phyloP scores from a whole-genome alignment of 1,140 invertebrate species.

The Schmidtea mediterranea region DNA sequence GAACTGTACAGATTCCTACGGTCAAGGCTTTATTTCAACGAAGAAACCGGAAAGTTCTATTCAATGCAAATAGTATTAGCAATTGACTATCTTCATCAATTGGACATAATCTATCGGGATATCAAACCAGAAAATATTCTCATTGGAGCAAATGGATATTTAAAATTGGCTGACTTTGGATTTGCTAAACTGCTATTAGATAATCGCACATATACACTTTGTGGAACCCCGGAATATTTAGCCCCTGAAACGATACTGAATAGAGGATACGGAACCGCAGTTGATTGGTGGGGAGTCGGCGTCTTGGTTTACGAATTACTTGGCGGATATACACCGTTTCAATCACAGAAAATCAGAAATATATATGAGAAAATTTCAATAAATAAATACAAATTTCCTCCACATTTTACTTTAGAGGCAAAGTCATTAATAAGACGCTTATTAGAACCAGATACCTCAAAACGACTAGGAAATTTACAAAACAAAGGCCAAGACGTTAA shows the following conservation, averaged over 20 bases:
- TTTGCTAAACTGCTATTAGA: slow-evolving; percentile 55
- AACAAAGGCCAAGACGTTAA: no score
- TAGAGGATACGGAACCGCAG: slow-evolving; percentile 82
- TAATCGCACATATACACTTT: slow-evolving; percentile 70
- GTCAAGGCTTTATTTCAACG: not conserved
- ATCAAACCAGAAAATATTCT: slow-evolving; percentile 29
- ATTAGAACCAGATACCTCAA: no score
- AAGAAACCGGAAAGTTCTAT: slow-evolving; percentile 3
- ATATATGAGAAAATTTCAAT: not conserved
- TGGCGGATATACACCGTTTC: not conserved
- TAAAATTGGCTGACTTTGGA: slow-evolving; percentile 93
- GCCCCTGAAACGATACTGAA: slow-evolving; percentile 36
- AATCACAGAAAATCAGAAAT: not conserved
- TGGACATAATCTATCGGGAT: slow-evolving; percentile 13
- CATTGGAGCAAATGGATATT: slow-evolving; percentile 40
- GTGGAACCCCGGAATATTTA: slow-evolving; percentile 64
- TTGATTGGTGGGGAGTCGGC: slow-evolving; percentile 99
- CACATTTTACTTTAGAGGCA: no score
- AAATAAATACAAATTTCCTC: not conserved
- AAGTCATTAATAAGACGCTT: no score
- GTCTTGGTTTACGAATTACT: slow-evolving; percentile 92
- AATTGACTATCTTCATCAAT: slow-evolving; percentile 2
- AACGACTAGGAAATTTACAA: no score
- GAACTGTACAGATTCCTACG: slow-evolving; percentile 3
- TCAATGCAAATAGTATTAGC: not conserved